Percentiles rank a stretch among this genome's conserved stretches.
phyloP scores from a whole-genome alignment of 1,140 invertebrate genomes.

The Trichomalopsis sarcophagae region DNA sequence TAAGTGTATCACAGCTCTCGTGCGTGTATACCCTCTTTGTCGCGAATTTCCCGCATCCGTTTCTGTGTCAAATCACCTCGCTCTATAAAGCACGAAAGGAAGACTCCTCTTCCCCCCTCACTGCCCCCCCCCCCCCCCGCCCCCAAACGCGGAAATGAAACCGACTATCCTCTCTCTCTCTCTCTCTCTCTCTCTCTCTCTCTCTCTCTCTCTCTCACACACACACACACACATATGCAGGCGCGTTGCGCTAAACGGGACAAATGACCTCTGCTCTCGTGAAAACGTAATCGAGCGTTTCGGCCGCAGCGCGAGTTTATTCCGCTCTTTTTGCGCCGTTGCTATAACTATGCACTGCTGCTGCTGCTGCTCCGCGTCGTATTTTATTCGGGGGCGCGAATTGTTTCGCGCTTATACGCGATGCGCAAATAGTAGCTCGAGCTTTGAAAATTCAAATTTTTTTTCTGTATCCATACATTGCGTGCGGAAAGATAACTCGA shows the following conservation, averaged over 20 bases:
- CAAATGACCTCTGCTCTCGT: conserved; percentile 7
- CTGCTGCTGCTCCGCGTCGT: not conserved
- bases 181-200: too few species aligned
- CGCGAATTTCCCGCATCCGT: conserved; percentile 40
- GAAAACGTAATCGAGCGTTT: conserved; percentile 29
- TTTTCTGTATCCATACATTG: too few species aligned
- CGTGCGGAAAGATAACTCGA: not conserved
- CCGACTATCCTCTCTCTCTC: not conserved
- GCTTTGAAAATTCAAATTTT: conserved; percentile 27
- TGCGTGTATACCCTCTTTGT: not conserved
- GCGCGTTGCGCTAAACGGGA: conserved; percentile 21
- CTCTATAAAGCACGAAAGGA: conserved; percentile 36
- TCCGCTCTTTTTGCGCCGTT: conserved; percentile 2
- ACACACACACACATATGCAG: not conserved
- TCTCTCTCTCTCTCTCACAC: not conserved
- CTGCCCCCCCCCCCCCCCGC: too few species aligned
- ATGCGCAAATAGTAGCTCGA: not conserved
- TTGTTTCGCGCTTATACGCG: not conserved
- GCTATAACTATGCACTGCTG: not conserved
- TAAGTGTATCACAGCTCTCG: not conserved
- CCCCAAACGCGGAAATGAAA: conserved; percentile 29
- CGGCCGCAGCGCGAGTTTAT: conserved; percentile 2
- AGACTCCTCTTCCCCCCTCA: not conserved
- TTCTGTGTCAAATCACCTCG: conserved; percentile 20
- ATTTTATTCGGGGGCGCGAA: not conserved